Evolutionary conservation across 2,888 invertebrate genomes (phyloP), one percentile per base, ranked within the genome.

Genomic region (Pycnomerus fuliginosus): DNA sequence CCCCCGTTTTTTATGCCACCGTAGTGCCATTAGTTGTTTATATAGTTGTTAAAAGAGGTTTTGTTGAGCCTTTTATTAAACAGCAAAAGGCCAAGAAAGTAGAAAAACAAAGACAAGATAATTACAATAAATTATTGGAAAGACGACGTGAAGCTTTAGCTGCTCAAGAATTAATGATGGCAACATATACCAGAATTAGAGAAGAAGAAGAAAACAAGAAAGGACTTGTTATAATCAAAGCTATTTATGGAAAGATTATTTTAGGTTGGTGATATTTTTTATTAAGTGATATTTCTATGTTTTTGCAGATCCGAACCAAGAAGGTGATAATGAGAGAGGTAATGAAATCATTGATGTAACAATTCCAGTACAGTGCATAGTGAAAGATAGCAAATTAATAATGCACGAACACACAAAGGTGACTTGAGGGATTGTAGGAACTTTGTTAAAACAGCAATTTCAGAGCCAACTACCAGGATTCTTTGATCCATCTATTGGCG

Each of bases 391-490:
- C n/a, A 84, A 85, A 66, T 77, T 98, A 36, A 80, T 87, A 48
- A 76, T 97, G 30, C 85, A 92, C 49, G 87, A 88, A 56, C 82
- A 87, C 36, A 84, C 88, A 38, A 95, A 96, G 84, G 94, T 94
- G 72, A 33, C 27, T 37, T 22, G 2, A 4, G 5, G 4, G 3
- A 30, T 32, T 17, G 16, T 12, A 27, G 8, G 16, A 28, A 24
- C 7, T 7, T 31, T 37, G 11, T 15, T 5, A 16, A 2, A 13
- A 22, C 33, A 17, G 31, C 28, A 1, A 3, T 36, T 39, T 23
- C 74, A 97, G 96, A 86, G 90, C 68, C 92, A 94, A 67, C 73
- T 98, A 50, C 92, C 97, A 7, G 98, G 98, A 16, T 98, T 98
- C 74, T 98, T 89, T 73, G 98, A 99, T 73, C 94, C 96, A 0